Base-by-base conservation (phyloP, 2,113 vertebrate species). In the Hiodon alosoides region DNA sequence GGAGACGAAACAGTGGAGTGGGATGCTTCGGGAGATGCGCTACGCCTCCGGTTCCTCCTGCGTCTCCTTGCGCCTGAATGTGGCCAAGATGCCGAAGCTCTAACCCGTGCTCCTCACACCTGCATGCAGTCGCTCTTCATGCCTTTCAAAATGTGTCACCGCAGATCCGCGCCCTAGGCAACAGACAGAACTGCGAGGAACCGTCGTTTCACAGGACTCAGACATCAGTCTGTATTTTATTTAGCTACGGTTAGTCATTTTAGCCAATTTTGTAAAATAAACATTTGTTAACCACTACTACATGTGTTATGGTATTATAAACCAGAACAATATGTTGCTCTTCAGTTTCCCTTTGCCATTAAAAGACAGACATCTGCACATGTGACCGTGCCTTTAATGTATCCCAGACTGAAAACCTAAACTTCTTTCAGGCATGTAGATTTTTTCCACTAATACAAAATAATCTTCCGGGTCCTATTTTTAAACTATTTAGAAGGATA, bases 21-120 rank as follows among this genome's bases (percentile, higher is more conserved):
- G 97, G 46, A 97, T 99, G 89, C 82, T 98, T 85, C 96, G 96
- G 85, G 97, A 99, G 88, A 97, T 99, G 84, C 94, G 94, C 69
- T 98, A 99, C 0, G 97, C 95, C 5, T 93, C 95, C 3, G 97
- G 97, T 76, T 93, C 97, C 77, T 95, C 97, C 75, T 98, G 95
- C 65, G 90, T 95, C 71, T 89, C 94, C 17, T 91, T 94, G 77
- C 93, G 93, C 77, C 91, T 98, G 83, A 98, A 98, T 74, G 92
- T 94, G 65, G 95, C 95, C 88, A 94, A 92, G 86, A 90, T 98
- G 85, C 93, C 97, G 77, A 98, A 98, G 87, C 85, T 99, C 73
- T 99, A 94, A 83, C 85, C 48, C 46, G 9, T 62, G 14, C 64
- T 0, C 2, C 31, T 58, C 65, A 55, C 72, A 11, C 71, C 46